These are phyloP conservation scores for Lagenorhynchus albirostris DNA, from an alignment of 2,113 vertebrate genomes.

Conservation along the genomic window DNA sequence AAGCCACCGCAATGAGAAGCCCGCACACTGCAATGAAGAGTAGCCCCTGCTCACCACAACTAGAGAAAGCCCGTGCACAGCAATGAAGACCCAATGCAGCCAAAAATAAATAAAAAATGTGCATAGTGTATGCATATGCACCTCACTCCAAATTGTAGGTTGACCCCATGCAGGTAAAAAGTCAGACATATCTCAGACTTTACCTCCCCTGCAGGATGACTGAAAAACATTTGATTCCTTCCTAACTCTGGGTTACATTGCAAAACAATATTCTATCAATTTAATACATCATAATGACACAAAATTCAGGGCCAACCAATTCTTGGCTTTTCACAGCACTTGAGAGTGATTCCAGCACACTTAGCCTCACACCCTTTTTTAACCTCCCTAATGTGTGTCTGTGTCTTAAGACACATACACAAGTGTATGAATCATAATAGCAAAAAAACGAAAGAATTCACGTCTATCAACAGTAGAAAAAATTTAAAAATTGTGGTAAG, in stretches of 20 bases:
- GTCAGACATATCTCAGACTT: background rate
- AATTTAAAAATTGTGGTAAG: background rate
- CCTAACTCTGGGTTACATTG: background rate
- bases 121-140: background rate
- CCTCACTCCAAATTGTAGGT: background rate
- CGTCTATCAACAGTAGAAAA: background rate
- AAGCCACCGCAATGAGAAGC: too few relatives aligned
- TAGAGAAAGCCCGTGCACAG: too few relatives aligned
- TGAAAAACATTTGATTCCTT: background rate
- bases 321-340: background rate
- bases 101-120: too few relatives aligned
- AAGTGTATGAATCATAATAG: background rate
- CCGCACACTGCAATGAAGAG: too few relatives aligned
- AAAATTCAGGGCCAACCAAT: background rate
- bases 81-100: too few relatives aligned
- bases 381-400: background rate
- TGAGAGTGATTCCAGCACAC: background rate
- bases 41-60: too few relatives aligned
- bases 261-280: background rate
- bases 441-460: background rate
- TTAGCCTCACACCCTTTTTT: background rate
- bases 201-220: background rate
- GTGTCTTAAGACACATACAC: background rate
- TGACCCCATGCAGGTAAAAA: background rate
- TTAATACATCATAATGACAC: background rate